Evolutionary conservation across 2,113 vertebrate species (phyloP), one percentile per base, ranked within the genome.

Genomic region (Lichenostomus cassidix): DNA sequence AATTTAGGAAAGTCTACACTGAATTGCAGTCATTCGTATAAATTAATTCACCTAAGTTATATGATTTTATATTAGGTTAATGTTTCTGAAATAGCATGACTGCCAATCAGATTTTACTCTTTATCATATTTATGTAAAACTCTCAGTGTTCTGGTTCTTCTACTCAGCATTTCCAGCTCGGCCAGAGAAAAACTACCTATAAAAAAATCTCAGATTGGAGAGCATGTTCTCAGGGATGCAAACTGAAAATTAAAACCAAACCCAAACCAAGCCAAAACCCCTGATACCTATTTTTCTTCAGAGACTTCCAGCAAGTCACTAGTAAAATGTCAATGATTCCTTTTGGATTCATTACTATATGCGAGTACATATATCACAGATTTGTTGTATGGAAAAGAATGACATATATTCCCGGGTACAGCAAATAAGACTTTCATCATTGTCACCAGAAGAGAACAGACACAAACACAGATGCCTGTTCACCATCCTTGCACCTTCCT

Each of bases 331-430:
- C 67, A 95, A 64, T 65, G 68, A 73, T 88, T 53, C 69, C 63
- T 89, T 85, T 77, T 93, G 79, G 79, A 92, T 89, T 92, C 87
- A 95, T 94, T 95, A 77, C 62, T 82, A 20, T 80, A 94, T 39
- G 37, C 27, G 4, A 88, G 56, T 74, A 73, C 64, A 76, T 94
- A 83, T 33, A 95, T 92, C 83, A 96, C 63, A 78, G 64, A 78
- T 80, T 39, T 83, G 52, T 46, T 89, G 56, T 75, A 84, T 71
- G 86, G 86, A 92, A 81, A 90, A 90, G 59, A 83, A 89, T 60
- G 73, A 84, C 64, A 81, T 83, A 52, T 70, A 67, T 83, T 94
- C 53, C 42, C 46, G 81, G 60, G 83, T n/a, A 78, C 41, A 75
- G 69, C 60, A 91, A 95, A 37, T 55, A 95, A 83, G 91, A 67